phyloP scores from a whole-genome alignment of 2,797 vertebrate species.

The Fistularia commersonii region DNA sequence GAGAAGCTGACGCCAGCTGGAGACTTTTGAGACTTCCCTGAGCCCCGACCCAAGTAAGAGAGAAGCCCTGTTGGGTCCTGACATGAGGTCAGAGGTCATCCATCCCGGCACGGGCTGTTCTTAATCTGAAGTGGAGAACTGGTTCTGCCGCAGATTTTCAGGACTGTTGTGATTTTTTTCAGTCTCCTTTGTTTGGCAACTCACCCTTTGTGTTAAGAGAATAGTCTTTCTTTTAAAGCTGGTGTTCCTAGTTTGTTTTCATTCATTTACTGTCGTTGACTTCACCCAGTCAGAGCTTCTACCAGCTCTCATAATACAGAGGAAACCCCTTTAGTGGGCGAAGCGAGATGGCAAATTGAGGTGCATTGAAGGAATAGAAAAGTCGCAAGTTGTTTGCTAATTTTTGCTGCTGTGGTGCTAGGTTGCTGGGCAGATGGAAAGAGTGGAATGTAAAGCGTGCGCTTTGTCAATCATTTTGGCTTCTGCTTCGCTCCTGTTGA shows the following conservation, averaged over 20 bases:
- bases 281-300: conserved; percentile 24
- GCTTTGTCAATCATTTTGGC: conserved; percentile 4
- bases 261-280: conserved; percentile 14
- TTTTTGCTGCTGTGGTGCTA: conserved; percentile 55
- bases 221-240: conserved; percentile 42
- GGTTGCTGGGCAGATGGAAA: conserved; percentile 29
- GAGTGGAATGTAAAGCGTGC: conserved; percentile 29
- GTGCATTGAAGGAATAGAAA: conserved; percentile 59
- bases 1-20: conserved; percentile 27
- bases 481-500: conserved; percentile 25
- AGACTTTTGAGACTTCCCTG: conserved; percentile 13
- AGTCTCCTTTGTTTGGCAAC: conserved; percentile 39
- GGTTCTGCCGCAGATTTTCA: conserved; percentile 41
- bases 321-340: conserved; percentile 29
- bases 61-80: conserved; percentile 30
- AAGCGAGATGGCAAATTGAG: conserved; percentile 39
- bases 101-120: conserved; percentile 21
- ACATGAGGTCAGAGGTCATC: conserved; percentile 32
- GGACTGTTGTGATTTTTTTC: conserved; percentile 7
- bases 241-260: conserved; percentile 46
- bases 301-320: conserved; percentile 15
- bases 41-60: conserved; percentile 28
- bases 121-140: conserved; percentile 47
- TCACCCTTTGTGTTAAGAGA: conserved; percentile 43
- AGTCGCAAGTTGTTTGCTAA: conserved; percentile 44